Percentiles rank a stretch among this genome's conserved stretches.
Conservation (phyloP, 30 jellyfish, hydroid and myxozoan species). For the Cassiopea xamachana region DNA sequence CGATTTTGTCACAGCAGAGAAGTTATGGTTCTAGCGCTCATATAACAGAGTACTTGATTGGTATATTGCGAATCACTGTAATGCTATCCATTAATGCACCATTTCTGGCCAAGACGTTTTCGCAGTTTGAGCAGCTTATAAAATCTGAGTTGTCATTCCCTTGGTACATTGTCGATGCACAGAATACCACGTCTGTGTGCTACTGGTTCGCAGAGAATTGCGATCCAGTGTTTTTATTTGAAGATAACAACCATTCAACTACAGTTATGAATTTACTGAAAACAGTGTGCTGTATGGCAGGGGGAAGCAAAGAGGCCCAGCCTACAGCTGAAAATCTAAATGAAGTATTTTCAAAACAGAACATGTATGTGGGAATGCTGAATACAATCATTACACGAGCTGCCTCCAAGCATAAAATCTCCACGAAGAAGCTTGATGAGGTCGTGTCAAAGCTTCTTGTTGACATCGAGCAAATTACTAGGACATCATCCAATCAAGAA, state of each 20-base stretch:
- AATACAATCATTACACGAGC: slow-evolving; percentile 33
- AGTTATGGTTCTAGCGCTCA: slow-evolving; percentile 13
- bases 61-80: slow-evolving; percentile 55
- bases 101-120: slow-evolving; percentile 20
- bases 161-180: slow-evolving; percentile 53
- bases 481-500: slow-evolving; percentile 9
- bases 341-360: slow-evolving; percentile 46
- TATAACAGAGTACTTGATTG: slow-evolving; percentile 36
- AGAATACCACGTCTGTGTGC: slow-evolving; percentile 51
- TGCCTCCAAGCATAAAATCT: background rate
- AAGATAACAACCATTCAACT: slow-evolving; percentile 17
- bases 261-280: slow-evolving; percentile 33
- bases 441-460: slow-evolving; percentile 2
- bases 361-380: slow-evolving; percentile 41
- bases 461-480: slow-evolving; percentile 18
- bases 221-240: slow-evolving; percentile 60
- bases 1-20: slow-evolving; percentile 10
- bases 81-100: slow-evolving; percentile 61
- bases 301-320: background rate
- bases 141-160: slow-evolving; percentile 18
- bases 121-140: slow-evolving; percentile 28
- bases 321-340: background rate
- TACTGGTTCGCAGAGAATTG: slow-evolving; percentile 79
- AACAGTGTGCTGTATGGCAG: slow-evolving; percentile 28
- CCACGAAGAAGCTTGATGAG: background rate